Conservation (phyloP, 2,888 invertebrate genomes). For the Muscina levida region DNA sequence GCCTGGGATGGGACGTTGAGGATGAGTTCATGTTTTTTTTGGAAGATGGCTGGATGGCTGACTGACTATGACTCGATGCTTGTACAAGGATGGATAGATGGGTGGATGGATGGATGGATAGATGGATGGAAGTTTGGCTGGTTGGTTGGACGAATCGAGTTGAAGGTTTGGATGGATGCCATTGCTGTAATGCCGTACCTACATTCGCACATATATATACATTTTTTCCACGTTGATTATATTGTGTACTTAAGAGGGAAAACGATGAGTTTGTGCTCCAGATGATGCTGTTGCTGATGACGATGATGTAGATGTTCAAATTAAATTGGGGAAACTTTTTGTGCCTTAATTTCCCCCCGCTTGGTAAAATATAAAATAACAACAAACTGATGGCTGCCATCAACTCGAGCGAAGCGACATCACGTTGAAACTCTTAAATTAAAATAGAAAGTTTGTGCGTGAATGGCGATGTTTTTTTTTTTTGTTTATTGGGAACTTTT, state of each 20-base stretch:
- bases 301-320: constrained; percentile 64
- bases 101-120: constrained; percentile 5
- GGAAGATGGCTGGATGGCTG: constrained; percentile 8
- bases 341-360: constrained; percentile 2
- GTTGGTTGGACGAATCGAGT: background rate
- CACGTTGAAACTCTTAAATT: constrained; percentile 56
- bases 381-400: constrained; percentile 75
- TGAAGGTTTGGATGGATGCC: constrained; percentile 51
- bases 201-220: too few relatives aligned
- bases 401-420: constrained; percentile 54
- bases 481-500: background rate
- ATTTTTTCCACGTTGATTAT: constrained; percentile 41
- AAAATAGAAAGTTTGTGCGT: constrained; percentile 53
- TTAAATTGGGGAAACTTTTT: constrained; percentile 77
- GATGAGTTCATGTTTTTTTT: constrained; percentile 15
- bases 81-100: constrained; percentile 6
- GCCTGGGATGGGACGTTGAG: constrained; percentile 14
- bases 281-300: background rate
- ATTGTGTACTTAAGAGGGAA: constrained; percentile 48
- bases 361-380: constrained; percentile 29
- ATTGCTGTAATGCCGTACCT: constrained; percentile 48
- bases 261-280: constrained; percentile 34
- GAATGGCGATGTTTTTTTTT: background rate
- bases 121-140: constrained; percentile 20
- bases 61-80: background rate